Base-by-base conservation (phyloP, 2,113 vertebrate species). In the Lota lota region DNA sequence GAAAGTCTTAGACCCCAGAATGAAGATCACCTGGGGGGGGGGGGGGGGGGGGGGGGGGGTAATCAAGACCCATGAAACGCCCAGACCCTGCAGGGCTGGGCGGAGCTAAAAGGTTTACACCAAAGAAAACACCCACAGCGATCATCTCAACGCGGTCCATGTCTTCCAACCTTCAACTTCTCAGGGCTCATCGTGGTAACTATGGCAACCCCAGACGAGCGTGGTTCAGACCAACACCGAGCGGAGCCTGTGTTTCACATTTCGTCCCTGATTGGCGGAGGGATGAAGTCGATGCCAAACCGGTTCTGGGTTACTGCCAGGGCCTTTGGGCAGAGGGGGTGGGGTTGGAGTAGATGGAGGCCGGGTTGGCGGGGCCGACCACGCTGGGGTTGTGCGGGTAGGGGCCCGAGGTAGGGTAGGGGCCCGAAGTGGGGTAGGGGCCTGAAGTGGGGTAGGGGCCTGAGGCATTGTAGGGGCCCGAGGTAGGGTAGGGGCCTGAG, bases 291-390 rank as follows among this genome's bases (percentile, higher is more conserved):
- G 40, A 57, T 15, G n/a, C 19, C n/a, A 59, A 11, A 19, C 40
- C 40, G 12, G 40, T 47, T 2, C 8, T 14, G 21, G 57, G 63
- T 64, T 89, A 92, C 68, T 86, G 90, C 87, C 90, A 90, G 0
- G 82, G 89, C 22, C 82, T 77, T 74, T 88, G 89, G 0, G 90
- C 87, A 10, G 72, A 75, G 0, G 76, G 83, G 70, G 82, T 85
- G 47, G 86, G 84, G 68, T 88, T 86, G 66, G 82, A 84, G 68
- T 91, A 89, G 64, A 87, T 83, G 5, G 88, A 83, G 0, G 87
- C 87, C 0, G 85, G 76, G 22, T 89, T 87, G 7, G 79, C 24
- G 5, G 88, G 84, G 28, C 78, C 77, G 0, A 70, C 24, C 1
- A 73, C 28, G 71, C 72, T 87, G 40, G 86, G 80, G 61, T 83